Percentiles rank a stretch among this genome's conserved stretches.
Evolutionary conservation across 2,797 vertebrate species (phyloP).

Genomic region (Poeciliopsis gracilis): DNA sequence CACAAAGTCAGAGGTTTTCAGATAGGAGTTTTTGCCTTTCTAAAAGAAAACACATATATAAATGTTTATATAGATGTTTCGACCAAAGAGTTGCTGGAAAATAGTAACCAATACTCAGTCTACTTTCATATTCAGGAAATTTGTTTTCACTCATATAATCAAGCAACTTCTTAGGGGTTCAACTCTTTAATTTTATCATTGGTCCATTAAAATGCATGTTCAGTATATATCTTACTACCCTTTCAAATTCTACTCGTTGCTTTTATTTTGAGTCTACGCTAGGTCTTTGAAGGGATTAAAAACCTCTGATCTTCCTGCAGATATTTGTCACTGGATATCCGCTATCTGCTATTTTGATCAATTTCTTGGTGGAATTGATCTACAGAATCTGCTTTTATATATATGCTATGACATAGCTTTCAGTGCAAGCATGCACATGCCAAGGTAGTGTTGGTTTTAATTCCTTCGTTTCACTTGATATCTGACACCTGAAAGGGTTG

Average conservation of each 20-base stretch:
- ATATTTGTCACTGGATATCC: conserved; percentile 36
- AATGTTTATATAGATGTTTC: no score
- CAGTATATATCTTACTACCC: conserved; percentile 56
- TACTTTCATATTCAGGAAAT: conserved; percentile 16
- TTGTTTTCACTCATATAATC: background rate
- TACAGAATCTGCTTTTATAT: no score
- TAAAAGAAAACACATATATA: conserved; percentile 12
- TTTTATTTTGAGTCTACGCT: conserved; percentile 61
- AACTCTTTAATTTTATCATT: conserved; percentile 62
- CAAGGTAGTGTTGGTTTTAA: background rate
- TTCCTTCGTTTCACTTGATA: background rate
- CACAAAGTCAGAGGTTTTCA: conserved; percentile 15
- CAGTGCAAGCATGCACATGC: background rate
- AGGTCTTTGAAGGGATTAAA: conserved; percentile 73
- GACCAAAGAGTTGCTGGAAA: conserved; percentile 21
- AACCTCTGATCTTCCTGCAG: conserved; percentile 48
- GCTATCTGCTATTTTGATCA: conserved; percentile 14
- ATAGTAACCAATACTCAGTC: conserved; percentile 38
- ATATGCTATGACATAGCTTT: background rate
- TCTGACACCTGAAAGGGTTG: background rate
- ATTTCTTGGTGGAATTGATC: no score
- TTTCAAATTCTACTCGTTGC: conserved; percentile 63
- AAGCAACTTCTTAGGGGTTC: conserved; percentile 44
- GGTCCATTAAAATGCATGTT: conserved; percentile 62
- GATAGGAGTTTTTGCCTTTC: conserved; percentile 28